Evolutionary conservation across 2,113 vertebrate genomes (phyloP), one percentile per base, ranked within the genome.

Genomic region (Ellobius talpinus): DNA sequence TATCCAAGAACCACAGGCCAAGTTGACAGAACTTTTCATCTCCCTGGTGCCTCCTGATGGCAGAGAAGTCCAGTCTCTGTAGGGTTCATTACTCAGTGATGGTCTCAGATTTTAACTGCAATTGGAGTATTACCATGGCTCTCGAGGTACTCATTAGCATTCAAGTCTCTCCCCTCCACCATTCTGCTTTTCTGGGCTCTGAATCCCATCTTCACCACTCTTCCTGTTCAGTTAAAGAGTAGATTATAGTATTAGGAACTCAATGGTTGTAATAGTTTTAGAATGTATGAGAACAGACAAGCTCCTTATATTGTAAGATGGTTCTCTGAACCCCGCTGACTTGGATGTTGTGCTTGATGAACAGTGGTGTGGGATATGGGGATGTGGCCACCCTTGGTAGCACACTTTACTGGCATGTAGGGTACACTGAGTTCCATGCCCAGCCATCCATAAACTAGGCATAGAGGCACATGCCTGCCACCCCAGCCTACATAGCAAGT

Each of bases 131-230:
- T 29, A 24, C 55, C 61, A 21, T 31, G 8, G 7, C 24, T 85
- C 61, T 45, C 13, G 1, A 4, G 55, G 23, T 6, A 4, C 36
- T 19, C 7, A 0, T 12, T 39, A 72, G 2, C 0, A 9, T 47
- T 21, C 33, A 12, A 17, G n/a, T 33, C 77, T 36, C 45, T 52
- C 29, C 47, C 5, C n/a, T 8, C 8, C 9, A 1, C 29, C 8
- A 4, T 7, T 23, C 13, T 31, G 21, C 50, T 26, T 12, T 65
- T 5, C 6, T 6, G 21, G 7, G 8, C 45, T 84, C 26, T 42
- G 36, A 55, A 31, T 42, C 39, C 31, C 45, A 16, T 89, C 31
- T 88, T n/a, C 0, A 42, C 2, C 33, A 33, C 14, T 33, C 36
- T 17, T 81, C 76, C 52, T 58, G 16, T 7, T 36, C 31, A 31